These are phyloP conservation scores for Zygogramma bicolorata DNA, from an alignment of 2,888 invertebrate species.

Conservation along the genomic window DNA sequence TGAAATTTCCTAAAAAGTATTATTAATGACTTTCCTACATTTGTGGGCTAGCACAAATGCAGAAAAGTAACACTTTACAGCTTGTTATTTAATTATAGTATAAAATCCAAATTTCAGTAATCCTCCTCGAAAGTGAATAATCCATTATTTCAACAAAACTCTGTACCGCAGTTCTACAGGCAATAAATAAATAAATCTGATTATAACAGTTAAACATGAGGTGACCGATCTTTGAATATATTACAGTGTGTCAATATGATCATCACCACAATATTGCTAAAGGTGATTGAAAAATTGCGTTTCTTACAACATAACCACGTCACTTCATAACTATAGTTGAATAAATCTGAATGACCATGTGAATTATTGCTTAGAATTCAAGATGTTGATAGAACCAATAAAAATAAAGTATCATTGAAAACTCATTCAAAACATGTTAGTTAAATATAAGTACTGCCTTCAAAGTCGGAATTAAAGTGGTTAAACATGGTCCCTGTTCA, in stretches of 20 bases:
- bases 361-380: not conserved
- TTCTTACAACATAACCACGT: slow-evolving; percentile 27
- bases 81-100: not conserved
- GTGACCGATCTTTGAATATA: slow-evolving; percentile 41
- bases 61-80: not conserved
- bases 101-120: slow-evolving; percentile 5
- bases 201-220: slow-evolving; percentile 47
- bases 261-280: slow-evolving; percentile 55
- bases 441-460: no score
- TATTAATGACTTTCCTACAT: not conserved
- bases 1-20: not conserved
- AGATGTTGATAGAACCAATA: not conserved
- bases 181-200: slow-evolving; percentile 50
- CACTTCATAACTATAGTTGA: not conserved
- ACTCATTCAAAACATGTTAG: no score
- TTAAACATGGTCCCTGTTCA: no score
- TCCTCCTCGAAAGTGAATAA: not conserved
- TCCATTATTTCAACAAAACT: slow-evolving; percentile 44
- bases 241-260: slow-evolving; percentile 40
- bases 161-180: slow-evolving; percentile 45
- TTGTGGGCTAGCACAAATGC: no score
- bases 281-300: slow-evolving; percentile 49
- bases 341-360: not conserved
- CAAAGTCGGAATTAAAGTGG: no score
- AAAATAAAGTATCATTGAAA: not conserved